Base-by-base conservation (phyloP, 2,888 invertebrate genomes). In the Vanessa cardui region DNA sequence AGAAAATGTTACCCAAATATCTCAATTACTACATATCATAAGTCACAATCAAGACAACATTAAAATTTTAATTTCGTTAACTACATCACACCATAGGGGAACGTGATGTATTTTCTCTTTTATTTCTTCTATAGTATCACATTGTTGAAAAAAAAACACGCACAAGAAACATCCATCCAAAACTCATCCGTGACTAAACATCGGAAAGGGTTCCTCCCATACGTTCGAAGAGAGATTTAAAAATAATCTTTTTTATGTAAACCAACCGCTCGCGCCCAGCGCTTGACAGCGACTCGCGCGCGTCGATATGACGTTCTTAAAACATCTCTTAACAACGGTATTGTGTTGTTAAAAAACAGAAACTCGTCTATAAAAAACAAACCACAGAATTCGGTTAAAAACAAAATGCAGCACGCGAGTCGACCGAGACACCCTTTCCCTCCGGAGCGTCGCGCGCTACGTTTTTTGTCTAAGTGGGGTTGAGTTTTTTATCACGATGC, bases 271-370 rank as follows among this genome's bases (percentile, higher is more conserved):
- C 86, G 84, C 89, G 87, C 85, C 87, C 84, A 79, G 80, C 83
- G 84, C 85, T 81, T 82, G 84, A 81, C 82, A 73, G 74, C 73
- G 68, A 81, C 85, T 84, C 84, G 83, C 85, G 82, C 85, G 71
- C 76, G 72, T 85, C 91, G 87, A 87, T 86, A 88, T 91, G 91
- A 86, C 89, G 89, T 87, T 84, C 87, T 90, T 85, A 89, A 90
- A 90, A 88, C 86, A 83, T 82, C 84, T 85, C 86, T 88, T 84
- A 86, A 86, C 89, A 87, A 85, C 89, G 84, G 87, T 86, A 90
- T 89, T 90, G 90, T 90, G 87, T 88, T 89, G 87, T 91, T 91
- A 90, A 92, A 92, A 92, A 92, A 92, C 89, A 90, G 83, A 82
- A 86, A 89, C 88, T 87, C 87, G 85, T 86, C 83, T 82, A 86